phyloP scores from a whole-genome alignment of 2,888 invertebrate species.

The Capitulum mitella region DNA sequence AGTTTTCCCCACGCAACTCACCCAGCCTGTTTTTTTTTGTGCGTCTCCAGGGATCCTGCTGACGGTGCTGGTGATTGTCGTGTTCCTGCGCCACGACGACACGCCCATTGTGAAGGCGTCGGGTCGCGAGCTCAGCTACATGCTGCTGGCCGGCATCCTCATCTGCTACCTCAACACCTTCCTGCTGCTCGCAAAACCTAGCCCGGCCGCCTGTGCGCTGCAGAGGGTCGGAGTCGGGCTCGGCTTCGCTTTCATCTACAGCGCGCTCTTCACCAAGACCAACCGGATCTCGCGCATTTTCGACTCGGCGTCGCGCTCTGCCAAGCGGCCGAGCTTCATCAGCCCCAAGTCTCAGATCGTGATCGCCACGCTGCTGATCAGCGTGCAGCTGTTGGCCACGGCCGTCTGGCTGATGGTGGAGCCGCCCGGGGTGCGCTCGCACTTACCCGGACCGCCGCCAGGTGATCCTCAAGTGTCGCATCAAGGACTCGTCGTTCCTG shows the following conservation, averaged over 20 bases:
- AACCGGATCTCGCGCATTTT: conserved; percentile 58
- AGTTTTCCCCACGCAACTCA: no score
- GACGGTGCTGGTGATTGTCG: conserved; percentile 54
- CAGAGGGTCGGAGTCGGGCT: conserved; percentile 54
- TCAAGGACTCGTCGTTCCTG: conserved; percentile 57
- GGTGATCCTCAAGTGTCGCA: conserved; percentile 57
- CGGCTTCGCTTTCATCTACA: conserved; percentile 58
- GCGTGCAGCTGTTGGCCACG: conserved; percentile 46
- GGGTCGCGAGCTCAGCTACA: conserved; percentile 54
- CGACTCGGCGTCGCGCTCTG: conserved; percentile 55
- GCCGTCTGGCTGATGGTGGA: conserved; percentile 59
- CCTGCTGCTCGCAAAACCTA: conserved; percentile 53
- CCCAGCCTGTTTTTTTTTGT: no score
- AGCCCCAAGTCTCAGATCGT: conserved; percentile 58
- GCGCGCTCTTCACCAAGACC: conserved; percentile 58
- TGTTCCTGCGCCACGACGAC: conserved; percentile 58
- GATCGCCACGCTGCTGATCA: conserved; percentile 53
- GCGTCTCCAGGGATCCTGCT: conserved; percentile 44
- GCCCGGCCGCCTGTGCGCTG: conserved; percentile 51
- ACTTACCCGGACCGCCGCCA: conserved; percentile 52
- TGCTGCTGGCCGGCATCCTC: conserved; percentile 56
- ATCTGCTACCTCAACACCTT: conserved; percentile 58
- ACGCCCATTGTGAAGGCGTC: conserved; percentile 56
- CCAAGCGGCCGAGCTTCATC: conserved; percentile 56
- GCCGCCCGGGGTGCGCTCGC: conserved; percentile 54